Evolutionary conservation across 2,888 invertebrate species (phyloP).

Genomic region (Suillia variegata): DNA sequence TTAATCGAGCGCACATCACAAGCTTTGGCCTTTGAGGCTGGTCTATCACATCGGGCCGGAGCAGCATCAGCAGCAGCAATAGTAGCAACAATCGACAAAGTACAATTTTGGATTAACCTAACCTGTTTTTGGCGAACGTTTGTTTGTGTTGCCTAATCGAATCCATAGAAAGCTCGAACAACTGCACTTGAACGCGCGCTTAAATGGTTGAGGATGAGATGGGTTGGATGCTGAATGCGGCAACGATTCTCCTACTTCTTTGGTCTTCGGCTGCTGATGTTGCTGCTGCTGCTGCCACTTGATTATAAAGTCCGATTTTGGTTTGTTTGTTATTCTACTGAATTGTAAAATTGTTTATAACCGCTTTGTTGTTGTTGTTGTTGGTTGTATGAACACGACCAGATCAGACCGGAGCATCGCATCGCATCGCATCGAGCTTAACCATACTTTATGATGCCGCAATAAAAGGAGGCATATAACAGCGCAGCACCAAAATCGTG

Average conservation of each 20-base stretch:
- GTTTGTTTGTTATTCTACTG: constrained; percentile 46
- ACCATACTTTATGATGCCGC: background rate
- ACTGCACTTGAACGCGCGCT: no score
- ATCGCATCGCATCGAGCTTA: background rate
- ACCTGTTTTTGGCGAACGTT: background rate
- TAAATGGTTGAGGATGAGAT: no score
- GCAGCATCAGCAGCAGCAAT: background rate
- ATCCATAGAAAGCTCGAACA: no score
- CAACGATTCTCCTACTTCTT: no score
- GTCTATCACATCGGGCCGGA: background rate
- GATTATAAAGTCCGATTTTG: constrained; percentile 4
- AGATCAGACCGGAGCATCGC: no score
- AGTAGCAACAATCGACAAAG: background rate
- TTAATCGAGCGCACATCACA: background rate
- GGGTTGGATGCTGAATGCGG: no score
- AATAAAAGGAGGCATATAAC: background rate
- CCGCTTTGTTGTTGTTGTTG: constrained; percentile 8
- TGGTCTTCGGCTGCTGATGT: no score
- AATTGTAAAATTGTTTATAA: constrained; percentile 20
- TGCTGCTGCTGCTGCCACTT: background rate
- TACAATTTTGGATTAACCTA: background rate
- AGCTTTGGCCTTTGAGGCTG: background rate
- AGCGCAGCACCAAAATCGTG: background rate
- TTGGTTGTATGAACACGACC: background rate
- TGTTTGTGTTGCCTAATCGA: no score